These are phyloP conservation scores for Pachypanchax playfairii DNA, from an alignment of 2,113 vertebrate genomes.

Conservation along the genomic window DNA sequence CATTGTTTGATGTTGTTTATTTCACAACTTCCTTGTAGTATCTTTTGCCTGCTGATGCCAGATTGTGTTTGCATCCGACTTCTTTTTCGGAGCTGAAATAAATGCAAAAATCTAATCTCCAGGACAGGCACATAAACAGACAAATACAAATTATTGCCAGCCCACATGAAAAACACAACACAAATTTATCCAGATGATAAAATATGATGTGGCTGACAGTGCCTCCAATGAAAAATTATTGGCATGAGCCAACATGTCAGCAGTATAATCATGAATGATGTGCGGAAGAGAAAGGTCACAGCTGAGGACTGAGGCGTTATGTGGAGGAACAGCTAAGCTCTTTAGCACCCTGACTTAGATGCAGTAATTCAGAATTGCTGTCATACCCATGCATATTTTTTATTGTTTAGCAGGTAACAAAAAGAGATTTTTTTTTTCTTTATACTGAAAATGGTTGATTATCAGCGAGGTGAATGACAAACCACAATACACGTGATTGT, in stretches of 20 bases:
- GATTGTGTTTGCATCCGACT: slow-evolving; percentile 53
- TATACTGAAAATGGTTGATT: slow-evolving; percentile 20
- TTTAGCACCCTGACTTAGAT: slow-evolving; percentile 58
- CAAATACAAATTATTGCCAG: slow-evolving; percentile 64
- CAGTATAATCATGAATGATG: slow-evolving; percentile 71
- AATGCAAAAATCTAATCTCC: slow-evolving; percentile 64
- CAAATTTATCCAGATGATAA: slow-evolving; percentile 75
- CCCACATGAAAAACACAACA: slow-evolving; percentile 69
- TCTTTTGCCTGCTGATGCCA: slow-evolving; percentile 38
- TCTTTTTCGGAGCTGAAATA: slow-evolving; percentile 47
- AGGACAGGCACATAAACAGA: slow-evolving; percentile 54
- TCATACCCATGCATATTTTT: slow-evolving; percentile 24
- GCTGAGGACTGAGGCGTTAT: slow-evolving; percentile 70
- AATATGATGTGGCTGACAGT: slow-evolving; percentile 75
- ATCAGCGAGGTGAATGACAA: slow-evolving; percentile 34
- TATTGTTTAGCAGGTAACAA: slow-evolving; percentile 32
- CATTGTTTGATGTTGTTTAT: slow-evolving; percentile 24
- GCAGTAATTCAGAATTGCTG: slow-evolving; percentile 58
- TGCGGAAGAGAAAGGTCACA: slow-evolving; percentile 75
- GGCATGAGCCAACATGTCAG: slow-evolving; percentile 76
- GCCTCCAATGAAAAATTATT: slow-evolving; percentile 75
- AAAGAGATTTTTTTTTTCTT: slow-evolving; percentile 31
- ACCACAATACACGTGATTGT: slow-evolving; percentile 16
- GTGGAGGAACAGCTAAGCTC: slow-evolving; percentile 71
- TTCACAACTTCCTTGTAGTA: slow-evolving; percentile 20